Base-by-base conservation (phyloP, 2,797 vertebrate species). In the Pteropus rufus region DNA sequence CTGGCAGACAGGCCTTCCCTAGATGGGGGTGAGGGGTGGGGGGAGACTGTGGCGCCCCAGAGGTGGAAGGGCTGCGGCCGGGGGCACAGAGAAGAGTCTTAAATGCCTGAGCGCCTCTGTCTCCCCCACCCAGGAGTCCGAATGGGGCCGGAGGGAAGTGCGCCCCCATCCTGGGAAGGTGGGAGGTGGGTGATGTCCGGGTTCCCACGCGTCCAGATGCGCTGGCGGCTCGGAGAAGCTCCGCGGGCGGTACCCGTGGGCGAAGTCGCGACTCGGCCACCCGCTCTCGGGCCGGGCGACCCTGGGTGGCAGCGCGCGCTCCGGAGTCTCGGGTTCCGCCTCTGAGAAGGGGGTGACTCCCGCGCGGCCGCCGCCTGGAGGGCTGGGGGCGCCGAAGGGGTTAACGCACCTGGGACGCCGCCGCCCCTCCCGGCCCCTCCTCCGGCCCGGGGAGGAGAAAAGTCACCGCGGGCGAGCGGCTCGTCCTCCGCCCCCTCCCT, bases 361-460 rank as follows among this genome's bases (percentile, higher is more conserved):
- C 58, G 23, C 29, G 14, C 4, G 5, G 56, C 34, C 52, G 39
- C 49, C 1, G 26, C 7, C 65, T 19, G 1, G 49, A 4, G 39
- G 31, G 60, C 58, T n/a, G 1, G 49, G 39, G 77, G 86, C 60
- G 36, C 93, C 65, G 80, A 95, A 97, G 82, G 97, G 94, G 97
- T 98, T 98, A 98, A 97, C 12, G 95, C 91, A 98, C 97, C 97
- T 98, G 97, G 98, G 98, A 97, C 95, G 93, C 93, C 89, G 89
- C 94, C 95, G 97, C 98, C 98, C 98, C 97, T 69, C 65, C 92
- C 87, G 97, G 97, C 96, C 75, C 70, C 11, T 88, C 95, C 91
- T 65, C 79, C 77, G 8, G 1, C 1, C 46, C 77, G n/a, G 96
- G 67, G 77, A 44, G 82, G 36, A 89, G 95, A 95, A 95, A 95